Evolutionary conservation across 2,888 invertebrate genomes (phyloP), one percentile per base, ranked within the genome.

Genomic region (Pollenia amentaria): DNA sequence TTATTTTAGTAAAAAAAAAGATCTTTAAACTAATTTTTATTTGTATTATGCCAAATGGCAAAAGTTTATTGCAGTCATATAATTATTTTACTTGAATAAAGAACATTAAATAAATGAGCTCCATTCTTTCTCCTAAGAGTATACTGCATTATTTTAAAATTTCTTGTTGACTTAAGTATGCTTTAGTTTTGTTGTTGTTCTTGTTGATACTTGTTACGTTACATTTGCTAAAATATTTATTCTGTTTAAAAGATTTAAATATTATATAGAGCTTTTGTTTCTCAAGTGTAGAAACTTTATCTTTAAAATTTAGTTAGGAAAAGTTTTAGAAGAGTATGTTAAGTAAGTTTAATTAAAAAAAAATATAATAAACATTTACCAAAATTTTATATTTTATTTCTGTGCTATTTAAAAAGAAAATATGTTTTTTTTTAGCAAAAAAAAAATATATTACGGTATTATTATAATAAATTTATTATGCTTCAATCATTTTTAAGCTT

Each of bases 41-140:
- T 29, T 29, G 1, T 6, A 29, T 29, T 29, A 29, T 18, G 10
- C 53, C 18, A 53, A 53, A 53, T 55, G n/a, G 21, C 55, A 55
- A 55, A 55, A 55, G 53, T 55, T 18, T 55, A 55, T 51, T 21
- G 11, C 18, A 53, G 53, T 53, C 21, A 21, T 53, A 53, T 53
- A 53, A 53, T 18, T 53, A 53, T 53, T 18, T 53, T 11, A 21
- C 53, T 53, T 53, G 3, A 53, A 18, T 18, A 21, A 53, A 21
- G 53, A 4, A 51, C 51, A 51, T 21, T 9, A 53, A 18, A 10
- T 6, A 53, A 18, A 53, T 18, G 53, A 53, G 18, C 18, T 16
- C 11, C 18, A 53, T 53, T 10, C 53, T 18, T 6, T 29, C 55
- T 21, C 21, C 55, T n/a, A 21, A 21, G 21, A 55, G 21, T 55